These are phyloP conservation scores for Alexandromys fortis DNA, from an alignment of 2,113 vertebrate genomes.

Conservation along the genomic window DNA sequence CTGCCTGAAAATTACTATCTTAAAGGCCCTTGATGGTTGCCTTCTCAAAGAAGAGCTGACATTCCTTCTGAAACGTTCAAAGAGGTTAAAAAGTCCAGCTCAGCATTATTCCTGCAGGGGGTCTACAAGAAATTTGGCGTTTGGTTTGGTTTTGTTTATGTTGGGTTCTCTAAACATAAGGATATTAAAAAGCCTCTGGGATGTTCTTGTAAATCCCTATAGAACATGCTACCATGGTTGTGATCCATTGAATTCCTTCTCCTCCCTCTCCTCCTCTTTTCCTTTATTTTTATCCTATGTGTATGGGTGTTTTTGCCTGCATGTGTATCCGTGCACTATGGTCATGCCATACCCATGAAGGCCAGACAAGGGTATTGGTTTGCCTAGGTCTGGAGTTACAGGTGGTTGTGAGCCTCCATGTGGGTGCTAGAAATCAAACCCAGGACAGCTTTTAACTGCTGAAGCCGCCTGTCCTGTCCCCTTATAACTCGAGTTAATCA, in stretches of 20 bases:
- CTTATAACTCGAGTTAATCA: neutral
- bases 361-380: too few relatives aligned
- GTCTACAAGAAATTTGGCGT: neutral
- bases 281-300: neutral
- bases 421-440: neutral
- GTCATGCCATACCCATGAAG: neutral
- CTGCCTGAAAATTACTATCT: neutral
- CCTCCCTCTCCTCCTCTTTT: neutral
- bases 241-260: neutral
- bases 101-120: neutral
- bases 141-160: neutral
- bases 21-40: neutral
- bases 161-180: neutral
- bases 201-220: neutral
- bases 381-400: neutral
- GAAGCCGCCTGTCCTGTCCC: neutral
- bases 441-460: neutral
- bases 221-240: neutral
- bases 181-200: neutral
- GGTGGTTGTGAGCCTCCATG: neutral
- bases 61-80: neutral
- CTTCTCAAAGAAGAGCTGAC: neutral
- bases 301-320: neutral
- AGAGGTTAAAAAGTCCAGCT: neutral
- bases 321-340: neutral